Base-by-base conservation (phyloP, 1,140 invertebrate genomes). In the Steinernema khuongi region DNA sequence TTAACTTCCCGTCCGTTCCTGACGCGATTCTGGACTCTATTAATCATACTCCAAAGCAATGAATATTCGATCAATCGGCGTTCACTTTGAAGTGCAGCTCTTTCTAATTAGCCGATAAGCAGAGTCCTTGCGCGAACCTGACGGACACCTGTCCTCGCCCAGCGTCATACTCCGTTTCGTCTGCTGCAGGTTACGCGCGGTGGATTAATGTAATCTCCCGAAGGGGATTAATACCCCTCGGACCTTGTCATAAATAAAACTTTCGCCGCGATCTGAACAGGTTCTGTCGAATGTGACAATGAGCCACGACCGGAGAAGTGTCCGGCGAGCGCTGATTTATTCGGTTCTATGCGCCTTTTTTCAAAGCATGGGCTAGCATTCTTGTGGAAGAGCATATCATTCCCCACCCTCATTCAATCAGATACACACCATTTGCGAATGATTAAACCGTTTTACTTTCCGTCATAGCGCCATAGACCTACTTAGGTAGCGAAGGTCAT, bases 231-330 rank as follows among this genome's bases (percentile, higher is more conserved):
- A n/a, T 26, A 22, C 50, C 50, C 26, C 50, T 22, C 19, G 19
- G 26, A 60, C 50, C 50, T n/a, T 60, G 50, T 60, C 50, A 60
- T 60, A 60, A 60, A 60, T 7, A 60, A 60, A 14, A 60, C 50
- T 60, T 60, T 60, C 50, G 26, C 50, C 50, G 50, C 14, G 11
- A n/a, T 60, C 26, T n/a, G 26, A 60, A 60, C 50, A 7, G 50
- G 50, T 60, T n/a, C 36, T n/a, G n/a, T n/a, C n/a, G n/a, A n/a
- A n/a, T n/a, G n/a, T n/a, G n/a, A n/a, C n/a, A n/a, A n/a, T n/a
- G n/a, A n/a, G n/a, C n/a, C n/a, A n/a, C n/a, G n/a, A n/a, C n/a
- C n/a, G n/a, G n/a, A n/a, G n/a, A n/a, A n/a, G n/a, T n/a, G n/a
- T n/a, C n/a, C n/a, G n/a, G n/a, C n/a, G n/a, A n/a, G n/a, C n/a